Percentiles rank a stretch among this genome's conserved stretches.
Evolutionary conservation across 1,140 invertebrate genomes (phyloP).

Genomic region (Drosophila virilis): DNA sequence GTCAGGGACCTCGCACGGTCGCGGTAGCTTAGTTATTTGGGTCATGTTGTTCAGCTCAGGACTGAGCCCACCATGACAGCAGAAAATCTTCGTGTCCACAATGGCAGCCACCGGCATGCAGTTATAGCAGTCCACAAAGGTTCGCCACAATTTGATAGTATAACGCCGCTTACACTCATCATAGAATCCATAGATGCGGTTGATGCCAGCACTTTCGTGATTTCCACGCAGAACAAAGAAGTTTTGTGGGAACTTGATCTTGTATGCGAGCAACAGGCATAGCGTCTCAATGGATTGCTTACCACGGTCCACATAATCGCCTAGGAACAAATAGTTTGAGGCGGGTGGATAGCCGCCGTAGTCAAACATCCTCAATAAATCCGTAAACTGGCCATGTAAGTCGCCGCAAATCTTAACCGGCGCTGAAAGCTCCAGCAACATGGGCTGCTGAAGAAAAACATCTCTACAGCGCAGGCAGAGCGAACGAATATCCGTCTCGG

Average conservation of each 20-base stretch:
- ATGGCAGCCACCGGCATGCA: constrained; percentile 95
- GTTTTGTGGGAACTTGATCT: constrained; percentile 95
- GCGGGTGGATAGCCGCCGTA: constrained; percentile 99
- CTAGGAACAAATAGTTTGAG: constrained; percentile 98
- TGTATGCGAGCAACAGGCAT: constrained; percentile 96
- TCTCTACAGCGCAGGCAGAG: constrained; percentile 97
- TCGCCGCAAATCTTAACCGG: constrained; percentile 99
- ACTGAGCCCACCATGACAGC: constrained; percentile 96
- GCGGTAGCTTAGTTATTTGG: constrained; percentile 93
- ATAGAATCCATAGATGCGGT: constrained; percentile 97
- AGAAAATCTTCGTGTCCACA: constrained; percentile 98
- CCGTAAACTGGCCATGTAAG: constrained; percentile 99
- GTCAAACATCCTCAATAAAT: constrained; percentile 98
- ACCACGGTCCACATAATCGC: constrained; percentile 93
- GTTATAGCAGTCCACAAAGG: constrained; percentile 89
- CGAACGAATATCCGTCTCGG: constrained; percentile 96
- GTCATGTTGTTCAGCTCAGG: constrained; percentile 95
- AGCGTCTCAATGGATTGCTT: constrained; percentile 95
- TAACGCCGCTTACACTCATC: constrained; percentile 98
- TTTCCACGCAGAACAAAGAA: constrained; percentile 92
- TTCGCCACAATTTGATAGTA: constrained; percentile 99
- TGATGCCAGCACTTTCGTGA: constrained; percentile 86
- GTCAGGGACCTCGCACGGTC: constrained; percentile 95
- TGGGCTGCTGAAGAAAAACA: constrained; percentile 99
- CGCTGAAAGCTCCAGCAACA: constrained; percentile 97